phyloP scores from a whole-genome alignment of 30 jellyfish, hydroid and myxozoan species.

The Mastigias papua region DNA sequence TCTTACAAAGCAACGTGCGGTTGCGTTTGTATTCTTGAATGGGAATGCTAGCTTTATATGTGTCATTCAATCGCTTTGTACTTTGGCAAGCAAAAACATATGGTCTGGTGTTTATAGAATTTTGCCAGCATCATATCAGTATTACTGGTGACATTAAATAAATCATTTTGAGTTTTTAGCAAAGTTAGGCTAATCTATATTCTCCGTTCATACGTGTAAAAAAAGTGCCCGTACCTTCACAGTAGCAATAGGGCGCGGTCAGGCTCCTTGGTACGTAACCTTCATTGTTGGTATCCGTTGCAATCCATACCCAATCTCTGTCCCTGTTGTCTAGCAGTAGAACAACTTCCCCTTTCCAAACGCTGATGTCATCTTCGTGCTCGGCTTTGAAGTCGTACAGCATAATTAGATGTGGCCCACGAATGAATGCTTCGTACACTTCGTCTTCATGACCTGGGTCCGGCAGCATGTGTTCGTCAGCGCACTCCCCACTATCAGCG shows the following conservation, averaged over 20 bases:
- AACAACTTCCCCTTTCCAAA: slow-evolving; percentile 72
- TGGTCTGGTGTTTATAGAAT: no score
- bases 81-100: no score
- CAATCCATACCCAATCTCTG: slow-evolving; percentile 86
- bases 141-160: no score
- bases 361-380: slow-evolving; percentile 75
- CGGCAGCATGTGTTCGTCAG: slow-evolving; percentile 13
- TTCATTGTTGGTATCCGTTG: slow-evolving; percentile 68
- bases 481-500: not conserved
- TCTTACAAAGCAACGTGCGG: no score
- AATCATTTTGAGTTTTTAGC: no score
- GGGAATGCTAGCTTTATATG: no score
- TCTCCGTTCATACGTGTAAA: no score
- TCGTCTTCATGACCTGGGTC: slow-evolving; percentile 2
- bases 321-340: slow-evolving; percentile 80
- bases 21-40: no score
- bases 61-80: no score
- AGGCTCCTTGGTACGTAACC: slow-evolving; percentile 89
- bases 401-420: slow-evolving; percentile 66
- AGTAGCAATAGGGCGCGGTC: slow-evolving; percentile 65
- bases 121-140: no score
- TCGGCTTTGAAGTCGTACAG: slow-evolving; percentile 65
- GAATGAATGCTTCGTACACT: slow-evolving; percentile 25
- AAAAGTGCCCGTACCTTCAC: slow-evolving; percentile 57
- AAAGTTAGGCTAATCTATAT: no score